Conservation (phyloP, 2,113 vertebrate species). For the Oenanthe melanoleuca region DNA sequence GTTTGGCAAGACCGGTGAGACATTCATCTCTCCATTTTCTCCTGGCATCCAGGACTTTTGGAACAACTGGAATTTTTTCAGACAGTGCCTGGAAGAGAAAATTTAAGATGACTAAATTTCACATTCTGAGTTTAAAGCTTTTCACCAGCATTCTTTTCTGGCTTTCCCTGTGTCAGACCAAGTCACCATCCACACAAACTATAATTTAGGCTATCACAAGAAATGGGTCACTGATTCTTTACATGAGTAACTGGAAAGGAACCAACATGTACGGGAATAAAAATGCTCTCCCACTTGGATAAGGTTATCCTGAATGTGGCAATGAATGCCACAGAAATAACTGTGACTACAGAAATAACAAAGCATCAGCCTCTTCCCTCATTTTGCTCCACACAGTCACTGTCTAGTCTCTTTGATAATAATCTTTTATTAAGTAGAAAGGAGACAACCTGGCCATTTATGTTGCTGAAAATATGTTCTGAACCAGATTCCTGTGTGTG, state of each 20-base stretch:
- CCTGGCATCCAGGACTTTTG: constrained; percentile 80
- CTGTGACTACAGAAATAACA: neutral
- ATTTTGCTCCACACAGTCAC: neutral
- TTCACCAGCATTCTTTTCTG: neutral
- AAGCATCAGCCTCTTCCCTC: neutral
- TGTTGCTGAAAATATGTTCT: neutral
- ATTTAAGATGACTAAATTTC: neutral
- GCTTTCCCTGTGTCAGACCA: neutral
- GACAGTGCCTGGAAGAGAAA: constrained; percentile 82
- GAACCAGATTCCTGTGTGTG: neutral
- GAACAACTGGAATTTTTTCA: constrained; percentile 79
- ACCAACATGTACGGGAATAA: neutral
- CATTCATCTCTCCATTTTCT: constrained; percentile 86
- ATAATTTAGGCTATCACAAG: neutral
- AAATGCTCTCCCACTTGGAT: neutral
- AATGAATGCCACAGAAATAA: neutral
- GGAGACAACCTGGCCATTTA: neutral
- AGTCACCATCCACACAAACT: neutral
- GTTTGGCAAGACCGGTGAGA: constrained; percentile 81
- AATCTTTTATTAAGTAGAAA: neutral
- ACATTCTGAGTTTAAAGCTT: neutral
- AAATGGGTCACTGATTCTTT: neutral
- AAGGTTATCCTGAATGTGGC: neutral
- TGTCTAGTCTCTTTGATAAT: neutral
- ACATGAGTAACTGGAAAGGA: neutral